phyloP scores from a whole-genome alignment of 2,113 vertebrate species.

The Chionis minor region DNA sequence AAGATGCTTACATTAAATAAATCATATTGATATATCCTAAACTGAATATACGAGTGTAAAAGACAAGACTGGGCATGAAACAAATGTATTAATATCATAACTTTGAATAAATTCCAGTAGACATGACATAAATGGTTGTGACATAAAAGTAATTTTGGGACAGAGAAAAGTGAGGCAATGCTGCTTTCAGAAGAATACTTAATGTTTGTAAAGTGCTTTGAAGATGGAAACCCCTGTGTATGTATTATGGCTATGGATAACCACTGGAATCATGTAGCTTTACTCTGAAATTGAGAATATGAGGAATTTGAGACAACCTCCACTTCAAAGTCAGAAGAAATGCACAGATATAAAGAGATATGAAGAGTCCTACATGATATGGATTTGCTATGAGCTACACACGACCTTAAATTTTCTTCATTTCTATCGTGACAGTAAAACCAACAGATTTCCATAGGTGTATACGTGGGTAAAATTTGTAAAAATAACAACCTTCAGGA shows the following conservation, averaged over 20 bases:
- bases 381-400: not conserved
- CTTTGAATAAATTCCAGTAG: not conserved
- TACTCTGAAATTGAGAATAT: not conserved
- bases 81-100: not conserved
- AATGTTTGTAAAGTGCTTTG: not conserved
- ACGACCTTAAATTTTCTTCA: not conserved
- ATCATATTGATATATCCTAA: not conserved
- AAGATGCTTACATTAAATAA: not conserved
- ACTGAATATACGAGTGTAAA: not conserved
- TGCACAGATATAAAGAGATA: not conserved
- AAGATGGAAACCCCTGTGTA: not conserved
- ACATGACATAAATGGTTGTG: not conserved
- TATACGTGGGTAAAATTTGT: not conserved
- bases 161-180: not conserved
- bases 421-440: not conserved
- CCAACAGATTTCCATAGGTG: not conserved
- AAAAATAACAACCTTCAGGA: not conserved
- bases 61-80: not conserved
- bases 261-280: not conserved
- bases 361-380: not conserved
- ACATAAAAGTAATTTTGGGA: slow-evolving; percentile 2
- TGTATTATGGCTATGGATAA: not conserved
- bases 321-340: not conserved
- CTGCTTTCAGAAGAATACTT: not conserved
- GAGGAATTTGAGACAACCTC: not conserved